Evolutionary conservation across 1,140 invertebrate species (phyloP), one percentile per base, ranked within the genome.

Genomic region (Pseudomyrmex sp.): DNA sequence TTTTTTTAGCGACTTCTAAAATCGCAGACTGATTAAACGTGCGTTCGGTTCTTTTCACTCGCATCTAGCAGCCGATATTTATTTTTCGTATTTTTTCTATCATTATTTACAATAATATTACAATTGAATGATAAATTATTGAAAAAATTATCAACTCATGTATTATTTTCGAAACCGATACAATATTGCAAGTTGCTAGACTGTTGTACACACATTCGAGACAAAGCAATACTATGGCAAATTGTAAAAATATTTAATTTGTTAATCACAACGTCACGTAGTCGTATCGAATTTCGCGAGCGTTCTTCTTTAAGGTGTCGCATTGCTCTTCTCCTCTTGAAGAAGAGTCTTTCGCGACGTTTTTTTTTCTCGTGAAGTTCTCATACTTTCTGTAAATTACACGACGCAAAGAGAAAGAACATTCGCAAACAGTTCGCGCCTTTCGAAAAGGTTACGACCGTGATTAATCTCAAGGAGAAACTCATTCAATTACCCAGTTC

Each of bases 51-150:
- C 58, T 66, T 72, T 86, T 72, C 86, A 68, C 68, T 69, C 73
- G 62, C 70, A 61, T 73, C 44, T 65, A 82, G 61, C 83, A 85
- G 88, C 76, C 83, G 66, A 88, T 85, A 88, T 82, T 75, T 74
- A 50, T 74, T 73, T 86, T 85, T 35, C 35, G 5, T 5, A 4
- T 35, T 35, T 1, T 35, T 35, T 35, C 26, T 35, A 35, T 35
- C 35, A 5, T 35, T 35, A 5, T 35, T 35, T 5, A 35, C 5
- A 35, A 35, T 5, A 35, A 35, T 35, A 35, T 0, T 35, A 0
- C 35, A 5, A 35, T 35, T 35, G 4, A 35, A 35, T 35, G 5
- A 35, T 35, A 35, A 35, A 35, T 5, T 35, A 35, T 5, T 35
- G 35, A 35, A 35, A 35, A 35, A 5, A 35, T 35, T 35, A 0